These are phyloP conservation scores for Argentina silus DNA, from an alignment of 2,797 vertebrate species.

Conservation along the genomic window DNA sequence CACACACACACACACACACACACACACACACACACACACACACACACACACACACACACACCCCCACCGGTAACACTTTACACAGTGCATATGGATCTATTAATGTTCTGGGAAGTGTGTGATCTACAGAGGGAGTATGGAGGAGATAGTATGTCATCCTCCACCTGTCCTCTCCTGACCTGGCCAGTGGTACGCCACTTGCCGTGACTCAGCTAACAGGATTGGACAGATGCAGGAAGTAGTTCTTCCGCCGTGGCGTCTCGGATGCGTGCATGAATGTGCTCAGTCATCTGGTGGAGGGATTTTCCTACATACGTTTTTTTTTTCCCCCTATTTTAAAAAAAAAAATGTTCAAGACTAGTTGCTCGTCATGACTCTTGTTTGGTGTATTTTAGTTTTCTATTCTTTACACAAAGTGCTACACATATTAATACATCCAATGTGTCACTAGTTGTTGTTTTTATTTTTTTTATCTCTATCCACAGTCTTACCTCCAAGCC, in stretches of 20 bases:
- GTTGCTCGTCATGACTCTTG: not conserved
- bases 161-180: slow-evolving; percentile 3
- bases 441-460: slow-evolving; percentile 24
- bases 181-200: not conserved
- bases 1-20: too few relatives aligned
- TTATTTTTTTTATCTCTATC: slow-evolving; percentile 18
- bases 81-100: slow-evolving; percentile 52
- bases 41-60: slow-evolving; percentile 5
- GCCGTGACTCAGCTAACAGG: slow-evolving; percentile 36
- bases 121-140: slow-evolving; percentile 48
- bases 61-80: not conserved
- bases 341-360: too few relatives aligned
- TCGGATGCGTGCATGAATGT: slow-evolving; percentile 8
- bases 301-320: slow-evolving; percentile 25
- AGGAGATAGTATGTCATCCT: slow-evolving; percentile 47
- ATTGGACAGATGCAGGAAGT: slow-evolving; percentile 10
- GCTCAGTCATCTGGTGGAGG: slow-evolving; percentile 22
- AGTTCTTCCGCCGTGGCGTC: slow-evolving; percentile 18
- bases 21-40: too few relatives aligned
- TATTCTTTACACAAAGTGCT: slow-evolving; percentile 9
- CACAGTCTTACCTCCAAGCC: slow-evolving; percentile 62
- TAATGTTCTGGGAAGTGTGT: slow-evolving; percentile 65
- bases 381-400: slow-evolving; percentile 8
- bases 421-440: slow-evolving; percentile 34
- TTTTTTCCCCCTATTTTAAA: too few relatives aligned